Percentiles rank a stretch among this genome's conserved stretches.
These are phyloP conservation scores for Caiman crocodilus DNA, from an alignment of 2,797 vertebrate genomes.

Conservation along the genomic window DNA sequence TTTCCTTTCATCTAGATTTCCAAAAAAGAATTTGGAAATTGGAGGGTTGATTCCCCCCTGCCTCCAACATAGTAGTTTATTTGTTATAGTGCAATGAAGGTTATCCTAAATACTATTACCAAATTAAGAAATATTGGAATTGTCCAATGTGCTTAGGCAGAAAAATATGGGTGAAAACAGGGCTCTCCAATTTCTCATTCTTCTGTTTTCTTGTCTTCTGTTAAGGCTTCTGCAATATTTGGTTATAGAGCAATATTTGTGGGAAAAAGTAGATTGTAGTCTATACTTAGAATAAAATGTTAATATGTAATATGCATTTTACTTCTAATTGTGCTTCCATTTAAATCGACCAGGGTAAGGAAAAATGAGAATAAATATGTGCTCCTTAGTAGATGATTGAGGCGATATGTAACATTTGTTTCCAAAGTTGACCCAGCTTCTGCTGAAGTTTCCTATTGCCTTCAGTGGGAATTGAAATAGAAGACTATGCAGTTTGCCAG, in stretches of 20 bases:
- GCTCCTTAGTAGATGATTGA: not conserved
- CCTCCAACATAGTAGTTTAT: not conserved
- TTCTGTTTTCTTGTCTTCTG: not conserved
- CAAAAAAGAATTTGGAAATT: not conserved
- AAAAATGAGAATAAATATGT: not conserved
- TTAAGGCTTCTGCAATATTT: not conserved
- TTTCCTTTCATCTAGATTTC: not conserved
- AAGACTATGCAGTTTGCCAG: not conserved
- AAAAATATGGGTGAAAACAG: not conserved
- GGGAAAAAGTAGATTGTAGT: not conserved
- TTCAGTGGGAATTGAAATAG: not conserved
- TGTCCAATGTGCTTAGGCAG: not conserved
- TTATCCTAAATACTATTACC: not conserved
- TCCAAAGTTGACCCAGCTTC: accelerated
- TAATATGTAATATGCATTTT: not conserved
- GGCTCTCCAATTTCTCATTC: not conserved
- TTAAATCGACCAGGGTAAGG: not conserved
- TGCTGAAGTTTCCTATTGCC: not conserved
- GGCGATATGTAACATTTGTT: not conserved
- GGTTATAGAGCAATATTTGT: not conserved
- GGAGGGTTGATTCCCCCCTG: not conserved
- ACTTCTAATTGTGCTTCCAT: not conserved
- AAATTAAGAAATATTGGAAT: not conserved
- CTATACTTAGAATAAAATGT: not conserved
- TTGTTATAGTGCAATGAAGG: not conserved